These are phyloP conservation scores for Coelogynopora nodosa DNA, from an alignment of 2,888 invertebrate genomes.

Conservation along the genomic window DNA sequence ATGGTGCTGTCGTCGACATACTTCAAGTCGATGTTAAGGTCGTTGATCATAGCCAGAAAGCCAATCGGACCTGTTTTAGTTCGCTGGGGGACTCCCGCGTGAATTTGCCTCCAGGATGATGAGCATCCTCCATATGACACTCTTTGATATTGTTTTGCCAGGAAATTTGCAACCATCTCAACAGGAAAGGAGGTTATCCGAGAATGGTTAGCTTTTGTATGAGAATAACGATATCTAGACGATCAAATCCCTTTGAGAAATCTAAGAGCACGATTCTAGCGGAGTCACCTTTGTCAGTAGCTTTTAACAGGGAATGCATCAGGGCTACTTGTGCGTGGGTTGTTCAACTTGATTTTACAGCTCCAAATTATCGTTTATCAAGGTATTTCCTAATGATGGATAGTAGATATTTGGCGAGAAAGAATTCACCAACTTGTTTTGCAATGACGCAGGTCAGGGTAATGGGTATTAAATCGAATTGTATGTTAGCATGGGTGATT, in stretches of 20 bases:
- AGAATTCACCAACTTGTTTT: background rate
- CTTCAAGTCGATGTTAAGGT: background rate
- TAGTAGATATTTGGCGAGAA: background rate
- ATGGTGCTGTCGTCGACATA: background rate
- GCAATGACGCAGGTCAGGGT: background rate
- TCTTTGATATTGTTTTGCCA: background rate
- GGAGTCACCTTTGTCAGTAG: background rate
- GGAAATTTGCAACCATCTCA: background rate
- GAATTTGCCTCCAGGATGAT: background rate
- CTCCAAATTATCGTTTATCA: background rate
- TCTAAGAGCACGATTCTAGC: background rate
- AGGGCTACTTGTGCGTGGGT: background rate
- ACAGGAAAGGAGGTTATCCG: background rate
- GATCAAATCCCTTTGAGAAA: background rate
- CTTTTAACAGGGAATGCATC: background rate
- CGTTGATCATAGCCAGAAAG: background rate
- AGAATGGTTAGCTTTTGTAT: background rate
- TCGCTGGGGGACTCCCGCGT: background rate
- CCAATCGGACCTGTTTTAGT: background rate
- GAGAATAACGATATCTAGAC: background rate
- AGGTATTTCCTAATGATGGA: background rate
- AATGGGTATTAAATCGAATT: background rate
- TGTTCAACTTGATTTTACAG: background rate
- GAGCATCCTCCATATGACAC: background rate
- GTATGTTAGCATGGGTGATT: background rate